Evolutionary conservation across 2,888 invertebrate species (phyloP).

Genomic region (Mimumesa dahlbomi): DNA sequence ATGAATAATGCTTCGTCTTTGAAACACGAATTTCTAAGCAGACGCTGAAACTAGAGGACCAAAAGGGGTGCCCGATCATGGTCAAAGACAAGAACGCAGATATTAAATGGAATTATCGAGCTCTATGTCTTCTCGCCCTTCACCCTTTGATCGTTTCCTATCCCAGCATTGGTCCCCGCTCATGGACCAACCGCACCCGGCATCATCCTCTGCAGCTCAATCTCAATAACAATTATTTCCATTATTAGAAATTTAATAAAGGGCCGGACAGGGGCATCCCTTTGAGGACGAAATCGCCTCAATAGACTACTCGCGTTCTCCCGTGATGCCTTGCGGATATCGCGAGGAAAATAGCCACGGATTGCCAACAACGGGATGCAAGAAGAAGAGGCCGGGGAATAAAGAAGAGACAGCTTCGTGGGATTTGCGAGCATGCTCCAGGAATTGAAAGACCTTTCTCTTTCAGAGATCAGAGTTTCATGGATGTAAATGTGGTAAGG

Average conservation of each 20-base stretch:
- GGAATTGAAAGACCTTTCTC: slow-evolving; percentile 21
- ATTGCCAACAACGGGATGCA: slow-evolving; percentile 12
- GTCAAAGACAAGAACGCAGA: slow-evolving; percentile 52
- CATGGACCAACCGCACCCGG: slow-evolving; percentile 44
- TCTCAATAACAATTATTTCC: slow-evolving; percentile 77
- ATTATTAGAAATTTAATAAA: slow-evolving; percentile 79
- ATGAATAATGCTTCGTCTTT: background rate
- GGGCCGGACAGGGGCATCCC: slow-evolving; percentile 52
- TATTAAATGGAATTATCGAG: slow-evolving; percentile 64
- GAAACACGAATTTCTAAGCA: background rate
- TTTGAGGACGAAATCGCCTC: slow-evolving; percentile 48
- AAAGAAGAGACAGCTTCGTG: slow-evolving; percentile 32
- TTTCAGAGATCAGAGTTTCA: slow-evolving; percentile 17
- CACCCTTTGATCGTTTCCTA: slow-evolving; percentile 48
- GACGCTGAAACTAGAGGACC: slow-evolving; percentile 29
- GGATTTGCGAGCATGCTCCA: slow-evolving; percentile 18
- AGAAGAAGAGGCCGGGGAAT: slow-evolving; percentile 17
- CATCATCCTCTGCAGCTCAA: slow-evolving; percentile 52
- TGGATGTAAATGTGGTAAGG: slow-evolving; percentile 55
- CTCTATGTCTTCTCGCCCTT: slow-evolving; percentile 37
- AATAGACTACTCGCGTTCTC: slow-evolving; percentile 42
- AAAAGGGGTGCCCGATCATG: slow-evolving; percentile 24
- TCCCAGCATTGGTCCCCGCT: slow-evolving; percentile 29
- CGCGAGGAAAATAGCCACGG: slow-evolving; percentile 26
- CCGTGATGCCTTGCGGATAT: slow-evolving; percentile 27